Evolutionary conservation across 2,113 vertebrate species (phyloP), one percentile per base, ranked within the genome.

Genomic region (Cyanoliseus patagonus): DNA sequence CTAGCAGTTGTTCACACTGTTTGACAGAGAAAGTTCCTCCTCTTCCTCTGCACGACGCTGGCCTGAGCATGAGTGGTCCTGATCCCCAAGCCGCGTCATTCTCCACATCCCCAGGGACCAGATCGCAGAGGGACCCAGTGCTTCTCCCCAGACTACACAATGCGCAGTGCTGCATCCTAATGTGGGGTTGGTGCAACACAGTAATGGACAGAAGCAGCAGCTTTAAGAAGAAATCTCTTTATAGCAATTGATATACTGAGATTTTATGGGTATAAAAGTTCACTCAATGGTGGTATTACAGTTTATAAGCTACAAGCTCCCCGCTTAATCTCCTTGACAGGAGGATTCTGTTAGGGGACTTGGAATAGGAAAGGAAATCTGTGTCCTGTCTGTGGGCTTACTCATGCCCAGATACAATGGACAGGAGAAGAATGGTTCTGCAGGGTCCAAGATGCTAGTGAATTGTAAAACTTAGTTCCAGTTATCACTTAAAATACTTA

Each of bases 181-280:
- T 25, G 4, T 23, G 53, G 37, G 31, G 28, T 2, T 35, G 53
- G 13, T 1, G 27, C 55, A 8, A 2, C 0, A 3, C 1, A 0
- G 1, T 0, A 61, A 22, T 0, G 41, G 41, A 3, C 12, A 39
- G 84, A 27, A 35, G 49, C 3, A 35, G 73, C 7, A 39, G 25
- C 13, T 44, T 28, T 7, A 4, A 16, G 24, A n/a, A 72, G 51
- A 11, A 33, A 17, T 11, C 12, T 22, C 64, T 27, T 66, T 20
- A 10, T 28, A 35, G 3, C 12, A 30, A 30, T 16, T 20, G 20
- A 57, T 8, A 9, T 0, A 5, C 47, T 9, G 42, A 14, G 37
- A 28, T 42, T n/a, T 42, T 13, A 24, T 4, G n/a, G 78, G 15
- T 9, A 4, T 1, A n/a, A 44, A 3, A 17, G 6, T 41, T 13